Percentiles rank a stretch among this genome's conserved stretches.
Evolutionary conservation across 2,888 invertebrate species (phyloP).

Genomic region (Dryobota labecula): DNA sequence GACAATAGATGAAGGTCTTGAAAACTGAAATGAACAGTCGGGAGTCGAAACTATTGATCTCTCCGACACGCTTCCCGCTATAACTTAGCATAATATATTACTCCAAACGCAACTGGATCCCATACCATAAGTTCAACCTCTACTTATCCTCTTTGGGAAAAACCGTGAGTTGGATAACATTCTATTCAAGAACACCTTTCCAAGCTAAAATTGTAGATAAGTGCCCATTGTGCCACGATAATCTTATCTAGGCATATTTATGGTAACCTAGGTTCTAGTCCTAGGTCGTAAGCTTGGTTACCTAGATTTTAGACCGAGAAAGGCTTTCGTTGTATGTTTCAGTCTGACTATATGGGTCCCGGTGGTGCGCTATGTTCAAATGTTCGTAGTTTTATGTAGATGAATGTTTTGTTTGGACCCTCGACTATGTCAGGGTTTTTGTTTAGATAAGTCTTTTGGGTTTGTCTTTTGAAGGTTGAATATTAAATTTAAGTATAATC

Average conservation of each 20-base stretch:
- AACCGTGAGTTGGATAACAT: conserved; percentile 46
- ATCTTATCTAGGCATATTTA: conserved; percentile 67
- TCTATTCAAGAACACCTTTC: conserved; percentile 46
- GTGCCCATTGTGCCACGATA: conserved; percentile 55
- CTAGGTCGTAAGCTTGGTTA: conserved; percentile 53
- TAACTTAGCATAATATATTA: conserved; percentile 1
- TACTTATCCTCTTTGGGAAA: conserved; percentile 21
- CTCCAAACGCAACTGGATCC: conserved; percentile 18
- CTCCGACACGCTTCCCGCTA: neutral
- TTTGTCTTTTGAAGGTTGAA: neutral
- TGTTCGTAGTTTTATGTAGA: conserved; percentile 50
- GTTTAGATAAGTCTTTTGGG: neutral
- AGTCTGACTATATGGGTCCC: conserved; percentile 56
- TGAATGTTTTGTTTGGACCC: conserved; percentile 37
- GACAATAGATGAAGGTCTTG: neutral
- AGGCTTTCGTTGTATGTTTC: conserved; percentile 62
- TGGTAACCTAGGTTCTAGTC: conserved; percentile 45
- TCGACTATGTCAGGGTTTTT: neutral
- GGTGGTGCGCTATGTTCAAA: conserved; percentile 51
- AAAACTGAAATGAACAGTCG: neutral
- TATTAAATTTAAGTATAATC: too few species aligned
- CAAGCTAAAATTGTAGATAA: conserved; percentile 58
- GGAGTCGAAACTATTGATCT: neutral
- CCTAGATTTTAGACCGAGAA: conserved; percentile 66
- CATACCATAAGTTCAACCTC: conserved; percentile 5